Percentiles rank a stretch among this genome's conserved stretches.
Conservation (phyloP, 2,113 vertebrate genomes). For the Ciconia stormi region DNA sequence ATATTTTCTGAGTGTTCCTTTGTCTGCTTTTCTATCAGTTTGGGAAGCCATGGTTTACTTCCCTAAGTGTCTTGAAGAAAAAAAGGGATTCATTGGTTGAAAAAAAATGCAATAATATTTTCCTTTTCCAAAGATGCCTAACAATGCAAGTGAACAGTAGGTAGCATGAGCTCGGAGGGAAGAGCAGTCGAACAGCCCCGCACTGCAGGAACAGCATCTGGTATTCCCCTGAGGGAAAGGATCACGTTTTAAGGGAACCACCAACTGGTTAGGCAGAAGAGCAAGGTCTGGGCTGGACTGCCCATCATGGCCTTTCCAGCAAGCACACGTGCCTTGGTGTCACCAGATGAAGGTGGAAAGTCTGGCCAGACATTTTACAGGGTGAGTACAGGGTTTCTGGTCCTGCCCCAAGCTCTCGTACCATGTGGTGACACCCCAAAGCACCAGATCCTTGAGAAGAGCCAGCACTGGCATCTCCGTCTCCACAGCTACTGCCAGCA, state of each 20-base stretch:
- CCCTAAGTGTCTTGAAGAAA: conserved; percentile 42
- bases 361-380: background rate
- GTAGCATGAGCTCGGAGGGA: conserved; percentile 56
- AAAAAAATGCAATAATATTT: conserved; percentile 43
- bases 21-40: conserved; percentile 40
- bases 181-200: conserved; percentile 14
- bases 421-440: background rate
- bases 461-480: background rate
- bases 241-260: background rate
- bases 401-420: background rate
- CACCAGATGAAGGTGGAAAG: background rate
- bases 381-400: background rate
- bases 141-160: conserved; percentile 62
- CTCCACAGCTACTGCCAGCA: background rate
- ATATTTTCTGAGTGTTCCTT: background rate
- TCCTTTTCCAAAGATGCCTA: conserved; percentile 43
- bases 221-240: background rate
- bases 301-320: background rate
- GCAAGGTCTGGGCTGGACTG: background rate
- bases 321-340: background rate
- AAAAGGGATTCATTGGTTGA: conserved; percentile 9
- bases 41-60: conserved; percentile 45
- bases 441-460: background rate
- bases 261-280: background rate
- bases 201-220: background rate